Evolutionary conservation across 2,888 invertebrate species (phyloP).

Genomic region (Drosophila villosipedis): DNA sequence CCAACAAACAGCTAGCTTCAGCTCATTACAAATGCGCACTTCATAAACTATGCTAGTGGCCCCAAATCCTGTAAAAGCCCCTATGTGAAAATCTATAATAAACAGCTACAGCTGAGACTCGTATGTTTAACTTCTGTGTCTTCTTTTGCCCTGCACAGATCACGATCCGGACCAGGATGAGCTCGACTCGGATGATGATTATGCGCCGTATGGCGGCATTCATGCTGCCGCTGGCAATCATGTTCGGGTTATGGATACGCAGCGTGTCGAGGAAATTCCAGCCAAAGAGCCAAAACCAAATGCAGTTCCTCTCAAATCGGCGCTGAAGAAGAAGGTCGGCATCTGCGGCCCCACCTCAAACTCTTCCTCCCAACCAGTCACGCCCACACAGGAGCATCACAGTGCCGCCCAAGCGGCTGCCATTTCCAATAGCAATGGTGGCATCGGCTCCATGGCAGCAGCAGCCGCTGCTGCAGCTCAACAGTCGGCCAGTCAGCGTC

Average conservation of each 20-base stretch:
- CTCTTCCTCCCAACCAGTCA: constrained; percentile 87
- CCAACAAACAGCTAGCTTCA: constrained; percentile 45
- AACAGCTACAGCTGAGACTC: background rate
- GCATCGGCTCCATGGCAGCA: constrained; percentile 75
- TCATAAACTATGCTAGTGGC: constrained; percentile 73
- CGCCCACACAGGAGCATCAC: constrained; percentile 89
- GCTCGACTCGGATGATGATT: constrained; percentile 89
- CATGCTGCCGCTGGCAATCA: constrained; percentile 86
- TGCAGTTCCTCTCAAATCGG: constrained; percentile 96
- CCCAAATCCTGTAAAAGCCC: constrained; percentile 6
- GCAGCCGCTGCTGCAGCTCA: constrained; percentile 74
- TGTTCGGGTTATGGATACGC: constrained; percentile 89
- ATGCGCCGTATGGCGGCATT: constrained; percentile 86
- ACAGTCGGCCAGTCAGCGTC: constrained; percentile 85
- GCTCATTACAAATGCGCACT: constrained; percentile 74
- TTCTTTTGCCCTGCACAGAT: constrained; percentile 66
- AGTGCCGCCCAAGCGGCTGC: constrained; percentile 63
- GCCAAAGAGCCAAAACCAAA: constrained; percentile 96
- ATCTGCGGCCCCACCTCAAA: constrained; percentile 56
- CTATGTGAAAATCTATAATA: background rate
- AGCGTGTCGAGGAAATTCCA: constrained; percentile 95
- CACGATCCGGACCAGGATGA: constrained; percentile 88
- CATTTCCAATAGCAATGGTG: constrained; percentile 70
- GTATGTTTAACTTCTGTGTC: background rate
- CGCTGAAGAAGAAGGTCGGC: constrained; percentile 92